Percentiles rank a stretch among this genome's conserved stretches.
These are phyloP conservation scores for Smutsia gigantea DNA, from an alignment of 2,797 vertebrate genomes.

Conservation along the genomic window DNA sequence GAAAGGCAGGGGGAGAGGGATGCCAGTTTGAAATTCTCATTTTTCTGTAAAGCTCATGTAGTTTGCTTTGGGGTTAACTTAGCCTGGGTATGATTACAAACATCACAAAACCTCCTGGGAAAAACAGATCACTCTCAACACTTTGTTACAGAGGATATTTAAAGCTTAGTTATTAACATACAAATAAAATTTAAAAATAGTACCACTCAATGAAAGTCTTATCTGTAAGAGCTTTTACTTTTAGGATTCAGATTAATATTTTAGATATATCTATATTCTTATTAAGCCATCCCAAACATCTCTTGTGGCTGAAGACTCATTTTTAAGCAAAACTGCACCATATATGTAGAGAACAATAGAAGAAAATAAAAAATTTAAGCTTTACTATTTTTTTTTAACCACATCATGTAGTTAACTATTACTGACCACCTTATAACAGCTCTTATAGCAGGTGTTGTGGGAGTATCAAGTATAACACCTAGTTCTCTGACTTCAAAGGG, in stretches of 20 bases:
- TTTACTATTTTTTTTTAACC: neutral
- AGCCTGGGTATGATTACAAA: neutral
- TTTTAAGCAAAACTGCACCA: slow-evolving; percentile 3
- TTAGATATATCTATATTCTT: neutral
- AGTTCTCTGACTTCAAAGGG: slow-evolving; percentile 6
- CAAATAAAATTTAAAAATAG: slow-evolving; percentile 12
- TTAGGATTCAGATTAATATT: neutral
- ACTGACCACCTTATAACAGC: neutral
- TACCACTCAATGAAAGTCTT: neutral
- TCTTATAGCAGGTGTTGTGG: neutral
- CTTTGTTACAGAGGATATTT: neutral
- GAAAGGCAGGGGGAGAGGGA: neutral
- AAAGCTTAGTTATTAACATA: slow-evolving; percentile 24
- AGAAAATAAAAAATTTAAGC: neutral
- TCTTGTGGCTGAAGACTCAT: neutral
- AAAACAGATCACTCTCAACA: neutral
- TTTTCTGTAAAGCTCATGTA: neutral
- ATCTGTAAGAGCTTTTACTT: neutral
- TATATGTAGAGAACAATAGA: neutral
- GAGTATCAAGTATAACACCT: neutral
- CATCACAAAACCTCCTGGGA: slow-evolving; percentile 18
- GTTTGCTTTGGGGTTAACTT: neutral
- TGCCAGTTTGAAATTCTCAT: neutral
- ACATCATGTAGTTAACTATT: slow-evolving; percentile 1
- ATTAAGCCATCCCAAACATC: slow-evolving; percentile 1